phyloP scores from a whole-genome alignment of 2,113 vertebrate genomes.

The Gymnocephalus cernua region DNA sequence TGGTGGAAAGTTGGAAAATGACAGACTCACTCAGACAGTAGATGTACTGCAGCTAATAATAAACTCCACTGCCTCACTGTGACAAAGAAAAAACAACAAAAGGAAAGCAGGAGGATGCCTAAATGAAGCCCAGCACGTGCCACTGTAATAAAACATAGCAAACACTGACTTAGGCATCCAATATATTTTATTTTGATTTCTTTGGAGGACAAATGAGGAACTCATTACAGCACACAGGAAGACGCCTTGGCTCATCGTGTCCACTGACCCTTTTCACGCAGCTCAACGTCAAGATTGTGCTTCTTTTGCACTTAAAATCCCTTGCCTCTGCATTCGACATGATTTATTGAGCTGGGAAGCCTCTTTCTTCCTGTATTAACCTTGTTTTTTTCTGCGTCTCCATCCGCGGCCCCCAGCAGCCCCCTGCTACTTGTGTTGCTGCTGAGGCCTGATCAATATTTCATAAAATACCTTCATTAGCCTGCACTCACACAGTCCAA shows the following conservation, averaged over 20 bases:
- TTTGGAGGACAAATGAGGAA: conserved; percentile 72
- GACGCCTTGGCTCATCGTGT: conserved; percentile 45
- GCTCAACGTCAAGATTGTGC: conserved; percentile 67
- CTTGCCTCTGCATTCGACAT: conserved; percentile 66
- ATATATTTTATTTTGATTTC: conserved; percentile 78
- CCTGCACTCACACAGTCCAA: conserved; percentile 64
- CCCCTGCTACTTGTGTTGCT: conserved; percentile 63
- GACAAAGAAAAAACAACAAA: conserved; percentile 37
- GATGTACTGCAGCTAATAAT: conserved; percentile 69
- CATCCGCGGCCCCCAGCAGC: conserved; percentile 32
- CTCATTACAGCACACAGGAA: conserved; percentile 63
- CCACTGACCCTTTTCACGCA: conserved; percentile 62
- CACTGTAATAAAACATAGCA: conserved; percentile 77
- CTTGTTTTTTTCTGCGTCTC: conserved; percentile 62
- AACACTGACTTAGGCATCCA: conserved; percentile 73
- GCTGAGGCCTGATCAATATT: conserved; percentile 81
- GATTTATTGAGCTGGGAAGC: conserved; percentile 77
- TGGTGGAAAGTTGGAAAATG: conserved; percentile 61
- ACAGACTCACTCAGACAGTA: conserved; percentile 57
- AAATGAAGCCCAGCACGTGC: conserved; percentile 58
- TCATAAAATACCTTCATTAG: conserved; percentile 83
- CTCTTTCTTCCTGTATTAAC: conserved; percentile 71
- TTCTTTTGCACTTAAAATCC: conserved; percentile 79
- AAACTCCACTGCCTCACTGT: conserved; percentile 50
- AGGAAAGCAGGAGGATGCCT: conserved; percentile 32